These are phyloP conservation scores for Spea multiplicata DNA, from an alignment of 2,113 vertebrate genomes.

Conservation along the genomic window DNA sequence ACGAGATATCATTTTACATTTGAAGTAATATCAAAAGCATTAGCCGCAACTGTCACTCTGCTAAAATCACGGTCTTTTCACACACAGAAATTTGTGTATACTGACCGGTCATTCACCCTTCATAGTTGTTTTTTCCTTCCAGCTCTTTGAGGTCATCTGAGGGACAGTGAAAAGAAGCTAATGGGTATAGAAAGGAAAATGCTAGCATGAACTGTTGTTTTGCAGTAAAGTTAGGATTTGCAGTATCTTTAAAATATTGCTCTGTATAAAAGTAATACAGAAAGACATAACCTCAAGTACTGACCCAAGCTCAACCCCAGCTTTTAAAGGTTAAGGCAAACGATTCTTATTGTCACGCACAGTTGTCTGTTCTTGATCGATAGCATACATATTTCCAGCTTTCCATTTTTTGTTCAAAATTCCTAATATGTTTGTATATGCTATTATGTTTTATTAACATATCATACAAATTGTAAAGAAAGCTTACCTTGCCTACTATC, in stretches of 20 bases:
- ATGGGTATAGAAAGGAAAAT: conserved; percentile 11
- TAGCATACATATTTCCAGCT: too few relatives aligned
- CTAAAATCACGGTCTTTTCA: conserved; percentile 21
- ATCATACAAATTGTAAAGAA: too few relatives aligned
- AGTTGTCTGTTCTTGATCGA: too few relatives aligned
- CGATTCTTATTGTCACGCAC: too few relatives aligned
- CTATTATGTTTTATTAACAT: too few relatives aligned
- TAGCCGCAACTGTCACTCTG: conserved; percentile 15
- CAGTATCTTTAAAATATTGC: neutral
- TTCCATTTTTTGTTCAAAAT: too few relatives aligned
- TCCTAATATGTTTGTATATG: too few relatives aligned
- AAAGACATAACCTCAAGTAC: too few relatives aligned
- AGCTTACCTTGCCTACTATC: too few relatives aligned
- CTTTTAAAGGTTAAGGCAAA: too few relatives aligned
- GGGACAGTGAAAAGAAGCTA: conserved; percentile 38
- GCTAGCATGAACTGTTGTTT: neutral
- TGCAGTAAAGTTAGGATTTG: neutral
- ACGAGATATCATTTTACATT: conserved; percentile 1
- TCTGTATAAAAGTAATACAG: neutral
- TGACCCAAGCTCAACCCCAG: too few relatives aligned
- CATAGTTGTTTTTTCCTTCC: conserved; percentile 40
- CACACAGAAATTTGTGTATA: conserved; percentile 23
- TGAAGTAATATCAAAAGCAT: conserved; percentile 20
- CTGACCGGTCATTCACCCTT: conserved; percentile 38
- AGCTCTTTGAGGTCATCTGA: conserved; percentile 36